These are phyloP conservation scores for human (Homo sapiens) DNA, from an alignment of 2,113 vertebrate genomes.

Conservation along the genomic window DNA sequence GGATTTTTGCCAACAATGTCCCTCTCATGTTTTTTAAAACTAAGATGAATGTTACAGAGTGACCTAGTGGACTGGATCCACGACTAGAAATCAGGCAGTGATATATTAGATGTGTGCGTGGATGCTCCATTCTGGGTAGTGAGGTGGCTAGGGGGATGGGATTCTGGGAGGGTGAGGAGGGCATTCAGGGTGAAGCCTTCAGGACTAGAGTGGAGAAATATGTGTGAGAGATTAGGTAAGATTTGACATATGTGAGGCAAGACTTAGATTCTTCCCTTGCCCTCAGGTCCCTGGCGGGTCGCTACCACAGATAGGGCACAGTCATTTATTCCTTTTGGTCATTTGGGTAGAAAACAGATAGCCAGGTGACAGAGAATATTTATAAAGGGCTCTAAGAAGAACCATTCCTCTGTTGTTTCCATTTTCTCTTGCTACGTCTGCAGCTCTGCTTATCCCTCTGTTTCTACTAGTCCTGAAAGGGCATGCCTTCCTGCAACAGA, in stretches of 20 bases:
- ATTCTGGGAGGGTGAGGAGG: not conserved
- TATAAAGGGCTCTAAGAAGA: constrained; percentile 24
- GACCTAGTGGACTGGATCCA: constrained; percentile 16
- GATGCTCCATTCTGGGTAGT: not conserved
- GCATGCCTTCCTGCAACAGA: not conserved
- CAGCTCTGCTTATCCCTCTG: not conserved
- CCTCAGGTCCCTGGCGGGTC: not conserved
- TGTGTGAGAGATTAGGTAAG: not conserved
- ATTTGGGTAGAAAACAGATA: constrained; percentile 11
- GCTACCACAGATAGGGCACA: not conserved
- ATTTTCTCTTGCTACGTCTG: not conserved
- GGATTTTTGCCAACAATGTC: constrained; percentile 52
- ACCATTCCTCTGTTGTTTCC: not conserved
- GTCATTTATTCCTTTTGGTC: not conserved
- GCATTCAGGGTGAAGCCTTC: not conserved
- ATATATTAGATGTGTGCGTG: not conserved
- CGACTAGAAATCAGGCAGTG: not conserved
- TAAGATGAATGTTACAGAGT: constrained; percentile 46
- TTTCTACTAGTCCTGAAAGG: not conserved
- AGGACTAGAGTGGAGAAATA: constrained; percentile 4
- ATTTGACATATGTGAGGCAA: constrained; percentile 8
- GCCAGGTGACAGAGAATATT: constrained; percentile 33
- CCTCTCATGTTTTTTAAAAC: constrained; percentile 58
- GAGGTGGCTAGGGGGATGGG: not conserved
- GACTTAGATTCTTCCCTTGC: not conserved